phyloP scores from a whole-genome alignment of 2,888 invertebrate genomes.

The Trichopoda pennipes region DNA sequence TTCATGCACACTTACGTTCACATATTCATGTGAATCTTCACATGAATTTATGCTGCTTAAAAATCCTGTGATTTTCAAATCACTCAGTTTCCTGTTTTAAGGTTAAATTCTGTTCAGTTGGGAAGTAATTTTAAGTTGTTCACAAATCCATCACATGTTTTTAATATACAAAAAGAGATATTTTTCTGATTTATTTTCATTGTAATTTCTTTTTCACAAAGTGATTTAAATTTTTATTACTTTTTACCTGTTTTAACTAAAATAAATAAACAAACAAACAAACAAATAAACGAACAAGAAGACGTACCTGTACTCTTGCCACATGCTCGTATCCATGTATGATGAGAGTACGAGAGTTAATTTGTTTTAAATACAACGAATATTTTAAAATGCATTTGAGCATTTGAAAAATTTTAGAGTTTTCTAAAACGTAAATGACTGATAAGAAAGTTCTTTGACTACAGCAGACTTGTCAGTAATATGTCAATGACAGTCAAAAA shows the following conservation, averaged over 20 bases:
- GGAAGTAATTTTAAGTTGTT: constrained; percentile 24
- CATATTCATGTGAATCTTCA: neutral
- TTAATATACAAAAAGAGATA: constrained; percentile 58
- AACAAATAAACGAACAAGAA: constrained; percentile 37
- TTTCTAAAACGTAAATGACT: constrained; percentile 43
- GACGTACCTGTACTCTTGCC: constrained; percentile 18
- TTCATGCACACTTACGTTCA: neutral
- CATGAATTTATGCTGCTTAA: constrained; percentile 27
- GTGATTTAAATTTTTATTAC: constrained; percentile 44
- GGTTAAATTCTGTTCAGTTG: neutral
- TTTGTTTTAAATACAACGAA: constrained; percentile 41
- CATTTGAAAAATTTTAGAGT: constrained; percentile 2
- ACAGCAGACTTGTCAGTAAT: constrained; percentile 52
- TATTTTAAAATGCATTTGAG: constrained; percentile 7
- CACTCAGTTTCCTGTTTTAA: constrained; percentile 56
- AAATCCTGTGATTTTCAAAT: constrained; percentile 20
- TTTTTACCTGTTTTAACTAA: constrained; percentile 56
- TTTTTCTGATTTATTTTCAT: constrained; percentile 6
- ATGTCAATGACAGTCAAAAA: constrained; percentile 52
- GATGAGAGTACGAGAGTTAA: neutral
- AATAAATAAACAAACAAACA: constrained; percentile 33
- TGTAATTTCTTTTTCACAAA: neutral
- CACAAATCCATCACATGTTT: constrained; percentile 41
- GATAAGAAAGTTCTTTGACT: constrained; percentile 41
- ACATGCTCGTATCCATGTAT: neutral